These are phyloP conservation scores for Drosophila watanabei DNA, from an alignment of 1,140 invertebrate genomes.

Conservation along the genomic window DNA sequence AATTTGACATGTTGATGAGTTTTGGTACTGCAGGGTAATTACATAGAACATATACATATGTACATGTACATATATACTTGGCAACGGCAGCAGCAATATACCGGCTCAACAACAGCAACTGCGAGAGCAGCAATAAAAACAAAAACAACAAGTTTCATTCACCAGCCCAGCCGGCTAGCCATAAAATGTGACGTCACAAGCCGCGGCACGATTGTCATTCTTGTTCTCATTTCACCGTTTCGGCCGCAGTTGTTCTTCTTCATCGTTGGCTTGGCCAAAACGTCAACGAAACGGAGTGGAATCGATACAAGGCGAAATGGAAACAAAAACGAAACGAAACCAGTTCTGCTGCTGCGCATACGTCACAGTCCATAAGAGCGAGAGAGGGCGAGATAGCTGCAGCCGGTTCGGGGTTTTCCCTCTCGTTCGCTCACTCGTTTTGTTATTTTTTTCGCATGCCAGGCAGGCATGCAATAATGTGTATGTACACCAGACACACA, in stretches of 20 bases:
- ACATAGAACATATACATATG: not conserved
- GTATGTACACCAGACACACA: constrained; percentile 38
- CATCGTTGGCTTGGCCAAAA: constrained; percentile 54
- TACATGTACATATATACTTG: constrained; percentile 39
- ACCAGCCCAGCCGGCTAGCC: constrained; percentile 32
- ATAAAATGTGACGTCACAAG: constrained; percentile 62
- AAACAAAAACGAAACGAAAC: constrained; percentile 61
- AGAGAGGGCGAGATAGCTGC: constrained; percentile 33
- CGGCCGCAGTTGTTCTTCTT: constrained; percentile 5
- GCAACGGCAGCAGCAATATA: constrained; percentile 28
- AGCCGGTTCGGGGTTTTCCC: constrained; percentile 52
- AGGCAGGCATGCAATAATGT: constrained; percentile 49
- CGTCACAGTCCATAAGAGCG: constrained; percentile 51
- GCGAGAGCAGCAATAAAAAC: constrained; percentile 32
- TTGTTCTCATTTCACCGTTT: constrained; percentile 48
- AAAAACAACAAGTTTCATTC: constrained; percentile 61
- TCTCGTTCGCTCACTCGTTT: constrained; percentile 15
- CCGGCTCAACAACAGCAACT: constrained; percentile 22
- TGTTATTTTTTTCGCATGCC: constrained; percentile 48
- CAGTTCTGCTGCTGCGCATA: constrained; percentile 73
- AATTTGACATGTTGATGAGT: too few species aligned
- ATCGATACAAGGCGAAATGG: constrained; percentile 33
- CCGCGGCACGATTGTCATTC: constrained; percentile 48
- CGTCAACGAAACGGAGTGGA: constrained; percentile 40
- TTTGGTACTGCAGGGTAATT: too few species aligned